A percentile compares a stretch with the other conserved stretches of the same genome.
Evolutionary conservation across 1,140 invertebrate genomes (phyloP).

Genomic region (Condylostylus longicornis): DNA sequence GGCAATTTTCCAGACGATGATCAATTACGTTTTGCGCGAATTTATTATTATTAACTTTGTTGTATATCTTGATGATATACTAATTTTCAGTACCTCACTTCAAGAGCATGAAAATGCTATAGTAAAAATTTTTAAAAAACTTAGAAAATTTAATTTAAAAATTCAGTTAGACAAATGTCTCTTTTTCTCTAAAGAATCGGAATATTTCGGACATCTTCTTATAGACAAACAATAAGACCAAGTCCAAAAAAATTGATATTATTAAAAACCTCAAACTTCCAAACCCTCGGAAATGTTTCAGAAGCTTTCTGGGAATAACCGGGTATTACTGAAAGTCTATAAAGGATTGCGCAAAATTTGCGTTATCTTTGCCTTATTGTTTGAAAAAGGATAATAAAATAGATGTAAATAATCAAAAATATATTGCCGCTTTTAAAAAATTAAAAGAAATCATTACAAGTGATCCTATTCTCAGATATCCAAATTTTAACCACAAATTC

Average conservation of each 20-base stretch:
- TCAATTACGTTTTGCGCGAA: slow-evolving; percentile 11
- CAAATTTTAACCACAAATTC: slow-evolving; percentile 14
- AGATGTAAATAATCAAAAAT: slow-evolving; percentile 4
- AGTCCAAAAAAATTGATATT: slow-evolving; percentile 14
- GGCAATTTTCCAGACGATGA: slow-evolving; percentile 23
- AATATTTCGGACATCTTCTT: slow-evolving; percentile 24
- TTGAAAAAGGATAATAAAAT: slow-evolving; percentile 9
- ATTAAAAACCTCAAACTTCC: slow-evolving; percentile 13
- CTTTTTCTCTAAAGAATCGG: slow-evolving; percentile 18
- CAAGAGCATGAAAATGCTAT: slow-evolving; percentile 25
- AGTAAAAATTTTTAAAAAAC: slow-evolving; percentile 25
- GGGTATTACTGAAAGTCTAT: slow-evolving; percentile 17
- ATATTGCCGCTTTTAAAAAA: slow-evolving; percentile 7
- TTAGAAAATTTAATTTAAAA: slow-evolving; percentile 25
- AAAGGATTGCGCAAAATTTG: slow-evolving; percentile 13
- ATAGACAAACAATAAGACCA: slow-evolving; percentile 12
- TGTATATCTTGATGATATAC: slow-evolving; percentile 17
- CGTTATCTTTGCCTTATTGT: slow-evolving; percentile 7
- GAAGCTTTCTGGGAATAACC: slow-evolving; percentile 14
- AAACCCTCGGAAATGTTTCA: slow-evolving; percentile 15
- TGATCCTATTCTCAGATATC: slow-evolving; percentile 12
- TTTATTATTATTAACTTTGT: slow-evolving; percentile 8
- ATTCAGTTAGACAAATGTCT: slow-evolving; percentile 18
- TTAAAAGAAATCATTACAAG: slow-evolving; percentile 9
- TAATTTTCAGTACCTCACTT: slow-evolving; percentile 13